Evolutionary conservation across 1,140 invertebrate genomes (phyloP).

Genomic region (Drosophila sulfurigaster): DNA sequence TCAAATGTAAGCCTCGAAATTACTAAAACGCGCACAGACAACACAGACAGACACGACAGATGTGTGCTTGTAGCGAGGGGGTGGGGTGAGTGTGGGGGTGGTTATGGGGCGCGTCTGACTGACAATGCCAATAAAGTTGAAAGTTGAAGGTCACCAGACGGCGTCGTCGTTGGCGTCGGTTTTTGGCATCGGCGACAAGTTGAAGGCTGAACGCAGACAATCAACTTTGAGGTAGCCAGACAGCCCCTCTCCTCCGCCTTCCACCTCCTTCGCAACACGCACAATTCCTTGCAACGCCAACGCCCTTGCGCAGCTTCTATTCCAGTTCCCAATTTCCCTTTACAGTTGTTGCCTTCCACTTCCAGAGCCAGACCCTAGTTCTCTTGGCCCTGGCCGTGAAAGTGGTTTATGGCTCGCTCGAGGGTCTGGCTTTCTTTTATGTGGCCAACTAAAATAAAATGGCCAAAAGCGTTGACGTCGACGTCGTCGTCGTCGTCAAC

Average conservation of each 20-base stretch:
- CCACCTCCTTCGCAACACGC: background rate
- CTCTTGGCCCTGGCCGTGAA: constrained; percentile 21
- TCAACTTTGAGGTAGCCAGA: constrained; percentile 49
- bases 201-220: constrained; percentile 49
- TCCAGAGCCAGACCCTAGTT: constrained; percentile 10
- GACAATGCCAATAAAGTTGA: constrained; percentile 83
- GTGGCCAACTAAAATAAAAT: constrained; percentile 63
- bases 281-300: constrained; percentile 32
- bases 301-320: constrained; percentile 56
- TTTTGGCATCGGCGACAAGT: constrained; percentile 63
- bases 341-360: constrained; percentile 11
- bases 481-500: constrained; percentile 19
- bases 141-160: constrained; percentile 84
- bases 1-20: constrained; percentile 69
- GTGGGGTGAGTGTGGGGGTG: background rate
- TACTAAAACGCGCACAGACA: constrained; percentile 68
- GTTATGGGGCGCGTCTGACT: constrained; percentile 49
- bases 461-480: constrained; percentile 30
- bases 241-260: background rate
- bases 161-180: constrained; percentile 61
- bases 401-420: constrained; percentile 3
- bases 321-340: constrained; percentile 44
- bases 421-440: constrained; percentile 17
- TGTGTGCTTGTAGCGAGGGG: background rate
- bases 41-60: constrained; percentile 26